These are phyloP conservation scores for Mellilla xanthometata DNA, from an alignment of 2,888 invertebrate genomes.

Conservation along the genomic window DNA sequence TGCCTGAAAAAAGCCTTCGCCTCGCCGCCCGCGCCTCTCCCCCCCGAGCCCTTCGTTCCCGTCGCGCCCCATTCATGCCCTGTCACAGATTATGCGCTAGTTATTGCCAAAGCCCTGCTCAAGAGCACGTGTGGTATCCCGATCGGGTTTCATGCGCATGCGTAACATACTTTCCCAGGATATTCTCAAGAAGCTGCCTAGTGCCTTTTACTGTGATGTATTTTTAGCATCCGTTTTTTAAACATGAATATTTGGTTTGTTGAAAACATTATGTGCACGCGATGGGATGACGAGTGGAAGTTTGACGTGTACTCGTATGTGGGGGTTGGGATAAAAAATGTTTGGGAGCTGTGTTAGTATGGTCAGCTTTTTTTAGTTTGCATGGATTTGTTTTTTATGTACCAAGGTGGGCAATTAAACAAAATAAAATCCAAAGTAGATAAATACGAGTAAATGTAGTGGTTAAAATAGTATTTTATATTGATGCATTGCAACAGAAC, in stretches of 20 bases:
- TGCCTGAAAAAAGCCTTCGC: conserved; percentile 80
- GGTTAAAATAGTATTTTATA: too few relatives aligned
- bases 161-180: conserved; percentile 71
- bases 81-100: conserved; percentile 35
- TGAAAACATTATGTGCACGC: conserved; percentile 23
- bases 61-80: conserved; percentile 42
- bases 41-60: conserved; percentile 37
- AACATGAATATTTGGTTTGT: conserved; percentile 20
- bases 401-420: too few relatives aligned
- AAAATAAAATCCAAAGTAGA: too few relatives aligned
- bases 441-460: too few relatives aligned
- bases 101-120: conserved; percentile 49
- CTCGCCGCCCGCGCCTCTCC: conserved; percentile 48
- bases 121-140: conserved; percentile 70
- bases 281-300: conserved; percentile 9
- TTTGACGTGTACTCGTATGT: too few relatives aligned
- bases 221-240: conserved; percentile 17
- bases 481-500: too few relatives aligned
- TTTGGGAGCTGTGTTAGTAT: background rate
- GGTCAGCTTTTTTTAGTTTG: too few relatives aligned
- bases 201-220: conserved; percentile 22
- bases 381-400: too few relatives aligned
- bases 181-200: conserved; percentile 35
- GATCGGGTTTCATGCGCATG: conserved; percentile 67
- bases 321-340: background rate